Base-by-base conservation (phyloP, 2,888 invertebrate species). In the Catonia carolina region DNA sequence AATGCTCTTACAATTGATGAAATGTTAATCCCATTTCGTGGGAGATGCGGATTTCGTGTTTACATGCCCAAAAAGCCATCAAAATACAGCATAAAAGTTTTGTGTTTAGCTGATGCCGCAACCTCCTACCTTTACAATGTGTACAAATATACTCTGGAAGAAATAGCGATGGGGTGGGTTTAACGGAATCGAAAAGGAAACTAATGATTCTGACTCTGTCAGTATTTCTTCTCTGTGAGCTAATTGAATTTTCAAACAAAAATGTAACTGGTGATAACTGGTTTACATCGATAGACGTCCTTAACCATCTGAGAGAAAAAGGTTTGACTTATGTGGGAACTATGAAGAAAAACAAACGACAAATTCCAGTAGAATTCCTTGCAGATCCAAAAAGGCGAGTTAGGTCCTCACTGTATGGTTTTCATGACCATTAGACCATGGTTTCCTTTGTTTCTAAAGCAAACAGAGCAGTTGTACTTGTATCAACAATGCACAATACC, bases 1-100 rank as follows among this genome's bases (percentile, higher is more conserved):
- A 33, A 12, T 10, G 8, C 8, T 10, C 33, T 60, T n/a, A 60
- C 58, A n/a, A 60, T 63, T 14, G 63, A 64, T 27, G 62, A 64
- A 51, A 61, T 62, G 60, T 37, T 62, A 2, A 58, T 60, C 18
- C 47, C 55, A 23, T 62, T 62, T 36, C 8, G 59, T 17, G 61
- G 62, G 8, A 36, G 60, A 1, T 62, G 62, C 27, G 41, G 55
- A 36, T 37, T 37, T 37, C 14, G 63, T 55, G 37, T 14, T 47
- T 55, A 55, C 22, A 60, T 61, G 45, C 55, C 61, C 1, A 35
- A 22, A 14, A 57, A 60, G 50, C 59, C 55, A 10, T 53, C 55
- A 18, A 51, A 56, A 20, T 56, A 51, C 49, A 50, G 33, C 8
- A 12, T 33, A 12, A 33, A 33, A 12, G 12, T 33, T 33, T 10